Evolutionary conservation across 64 coral and sea anemone genomes (phyloP).

Genomic region (Stylophora pistillata): DNA sequence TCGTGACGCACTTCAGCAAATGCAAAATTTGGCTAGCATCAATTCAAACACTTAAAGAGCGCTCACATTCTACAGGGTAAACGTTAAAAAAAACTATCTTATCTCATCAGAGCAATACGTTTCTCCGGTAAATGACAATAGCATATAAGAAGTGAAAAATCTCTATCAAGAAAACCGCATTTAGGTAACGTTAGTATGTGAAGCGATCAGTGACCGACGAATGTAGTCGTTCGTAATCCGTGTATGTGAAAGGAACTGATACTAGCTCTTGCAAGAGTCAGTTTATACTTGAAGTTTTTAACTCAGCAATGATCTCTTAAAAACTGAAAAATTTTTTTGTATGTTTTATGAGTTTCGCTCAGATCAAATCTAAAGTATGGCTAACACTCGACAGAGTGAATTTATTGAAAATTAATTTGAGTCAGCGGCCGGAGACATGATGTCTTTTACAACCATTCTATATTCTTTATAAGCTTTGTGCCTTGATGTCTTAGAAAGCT

Average conservation of each 20-base stretch:
- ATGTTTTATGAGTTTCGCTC: too few relatives aligned
- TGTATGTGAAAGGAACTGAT: too few relatives aligned
- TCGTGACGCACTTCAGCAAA: not conserved
- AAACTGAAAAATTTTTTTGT: too few relatives aligned
- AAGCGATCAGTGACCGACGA: not conserved
- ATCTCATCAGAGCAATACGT: constrained; percentile 10
- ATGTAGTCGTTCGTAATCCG: too few relatives aligned
- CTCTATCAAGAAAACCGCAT: not conserved
- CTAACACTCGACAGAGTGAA: not conserved
- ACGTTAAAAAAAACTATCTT: constrained; percentile 14
- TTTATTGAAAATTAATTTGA: not conserved
- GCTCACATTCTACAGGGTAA: not conserved
- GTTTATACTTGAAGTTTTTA: too few relatives aligned
- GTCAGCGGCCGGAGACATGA: too few relatives aligned
- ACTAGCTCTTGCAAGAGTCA: too few relatives aligned
- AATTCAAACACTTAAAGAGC: not conserved
- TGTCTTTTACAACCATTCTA: not conserved
- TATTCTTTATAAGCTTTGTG: not conserved
- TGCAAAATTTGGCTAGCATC: not conserved
- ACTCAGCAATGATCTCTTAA: too few relatives aligned
- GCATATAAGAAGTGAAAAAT: not conserved
- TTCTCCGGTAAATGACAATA: not conserved
- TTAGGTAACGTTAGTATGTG: not conserved
- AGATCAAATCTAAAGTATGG: too few relatives aligned
- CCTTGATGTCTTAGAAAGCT: not conserved